A percentile compares a stretch with the other conserved stretches of the same genome.
These are phyloP conservation scores for Drosophila borealis DNA, from an alignment of 2,888 invertebrate genomes.

Conservation along the genomic window DNA sequence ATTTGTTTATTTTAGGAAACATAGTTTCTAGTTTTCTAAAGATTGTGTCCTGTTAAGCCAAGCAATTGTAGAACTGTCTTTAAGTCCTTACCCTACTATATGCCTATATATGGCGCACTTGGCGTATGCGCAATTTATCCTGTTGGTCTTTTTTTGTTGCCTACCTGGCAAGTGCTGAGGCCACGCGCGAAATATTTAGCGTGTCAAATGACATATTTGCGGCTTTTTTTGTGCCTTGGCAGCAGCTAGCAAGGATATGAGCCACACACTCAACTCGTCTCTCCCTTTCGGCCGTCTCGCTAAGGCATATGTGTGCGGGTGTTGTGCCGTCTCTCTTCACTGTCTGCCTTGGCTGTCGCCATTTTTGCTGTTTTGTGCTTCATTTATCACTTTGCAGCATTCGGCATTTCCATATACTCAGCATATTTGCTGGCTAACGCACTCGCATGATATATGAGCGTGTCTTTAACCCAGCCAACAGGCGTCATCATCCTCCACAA, in stretches of 20 bases:
- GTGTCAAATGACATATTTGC: slow-evolving; percentile 82
- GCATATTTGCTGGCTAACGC: slow-evolving; percentile 70
- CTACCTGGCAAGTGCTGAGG: slow-evolving; percentile 54
- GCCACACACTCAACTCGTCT: slow-evolving; percentile 5
- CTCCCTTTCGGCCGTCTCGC: slow-evolving; percentile 2
- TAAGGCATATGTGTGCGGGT: slow-evolving; percentile 55
- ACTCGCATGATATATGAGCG: slow-evolving; percentile 66
- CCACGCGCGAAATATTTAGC: slow-evolving; percentile 74
- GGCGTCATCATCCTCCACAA: slow-evolving; percentile 34
- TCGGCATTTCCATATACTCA: slow-evolving; percentile 76
- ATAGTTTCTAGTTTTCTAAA: no score
- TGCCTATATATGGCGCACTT: slow-evolving; percentile 18
- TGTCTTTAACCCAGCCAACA: slow-evolving; percentile 67
- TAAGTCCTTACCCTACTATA: background rate
- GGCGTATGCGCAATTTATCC: slow-evolving; percentile 50
- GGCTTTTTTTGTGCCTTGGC: slow-evolving; percentile 52
- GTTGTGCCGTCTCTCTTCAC: slow-evolving; percentile 13
- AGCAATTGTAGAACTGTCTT: background rate
- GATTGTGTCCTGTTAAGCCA: no score
- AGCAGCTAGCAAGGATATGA: slow-evolving; percentile 50
- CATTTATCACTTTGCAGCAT: slow-evolving; percentile 76
- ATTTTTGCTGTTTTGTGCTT: slow-evolving; percentile 68
- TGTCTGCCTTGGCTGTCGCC: slow-evolving; percentile 46
- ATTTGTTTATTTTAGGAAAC: no score
- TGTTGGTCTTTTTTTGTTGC: slow-evolving; percentile 21